Percentiles rank a stretch among this genome's conserved stretches.
These are phyloP conservation scores for Ypsolopha sequella DNA, from an alignment of 2,888 invertebrate genomes.

Conservation along the genomic window DNA sequence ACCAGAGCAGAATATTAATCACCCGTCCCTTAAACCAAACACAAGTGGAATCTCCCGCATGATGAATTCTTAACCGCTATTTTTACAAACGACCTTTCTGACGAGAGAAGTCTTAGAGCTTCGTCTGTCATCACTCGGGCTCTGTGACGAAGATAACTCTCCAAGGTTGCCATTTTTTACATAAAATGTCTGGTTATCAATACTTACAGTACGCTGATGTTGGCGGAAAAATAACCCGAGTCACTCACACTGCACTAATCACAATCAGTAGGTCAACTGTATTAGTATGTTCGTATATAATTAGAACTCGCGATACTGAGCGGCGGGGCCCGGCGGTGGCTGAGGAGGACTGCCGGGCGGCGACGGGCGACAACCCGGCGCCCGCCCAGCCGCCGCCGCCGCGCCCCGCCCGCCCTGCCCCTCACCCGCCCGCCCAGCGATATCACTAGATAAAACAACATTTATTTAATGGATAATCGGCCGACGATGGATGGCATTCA, in stretches of 20 bases:
- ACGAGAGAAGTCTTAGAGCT: constrained; percentile 10
- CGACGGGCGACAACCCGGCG: constrained; percentile 47
- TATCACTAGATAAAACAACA: constrained; percentile 34
- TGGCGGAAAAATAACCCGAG: constrained; percentile 10
- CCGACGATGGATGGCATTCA: constrained; percentile 50
- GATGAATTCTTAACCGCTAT: constrained; percentile 23
- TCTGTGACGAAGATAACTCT: constrained; percentile 22
- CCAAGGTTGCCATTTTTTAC: constrained; percentile 49
- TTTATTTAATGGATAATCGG: constrained; percentile 65
- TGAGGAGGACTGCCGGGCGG: constrained; percentile 26
- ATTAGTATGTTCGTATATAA: constrained; percentile 43
- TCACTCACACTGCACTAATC: constrained; percentile 45
- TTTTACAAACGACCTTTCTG: constrained; percentile 19
- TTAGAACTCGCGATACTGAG: constrained; percentile 38
- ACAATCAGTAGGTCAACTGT: constrained; percentile 51
- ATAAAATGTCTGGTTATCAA: constrained; percentile 57
- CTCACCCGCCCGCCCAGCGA: constrained; percentile 33
- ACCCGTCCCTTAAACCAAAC: constrained; percentile 28
- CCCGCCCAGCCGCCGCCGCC: constrained; percentile 30
- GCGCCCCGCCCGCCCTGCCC: constrained; percentile 27
- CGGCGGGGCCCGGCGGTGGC: constrained; percentile 39
- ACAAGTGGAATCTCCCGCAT: constrained; percentile 22
- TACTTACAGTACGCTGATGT: constrained; percentile 31
- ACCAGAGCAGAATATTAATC: constrained; percentile 36
- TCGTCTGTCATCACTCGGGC: not conserved